These are phyloP conservation scores for Scaptomyza polygonia DNA, from an alignment of 2,888 invertebrate genomes.

Conservation along the genomic window DNA sequence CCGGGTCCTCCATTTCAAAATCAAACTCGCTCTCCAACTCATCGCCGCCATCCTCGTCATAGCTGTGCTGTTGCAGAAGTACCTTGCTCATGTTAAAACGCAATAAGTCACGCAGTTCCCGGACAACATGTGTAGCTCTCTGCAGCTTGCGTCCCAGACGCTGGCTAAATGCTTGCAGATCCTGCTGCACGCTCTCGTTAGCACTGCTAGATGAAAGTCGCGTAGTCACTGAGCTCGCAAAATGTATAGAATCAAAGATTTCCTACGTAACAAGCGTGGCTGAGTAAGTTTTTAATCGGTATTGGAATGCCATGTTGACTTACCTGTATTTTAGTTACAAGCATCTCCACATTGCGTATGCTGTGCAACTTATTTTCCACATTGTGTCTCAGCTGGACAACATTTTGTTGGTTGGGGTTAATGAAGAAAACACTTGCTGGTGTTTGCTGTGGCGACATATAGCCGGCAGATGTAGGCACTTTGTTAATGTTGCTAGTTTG, in stretches of 20 bases:
- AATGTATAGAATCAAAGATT: constrained; percentile 83
- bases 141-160: constrained; percentile 80
- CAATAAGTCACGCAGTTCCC: constrained; percentile 78
- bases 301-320: neutral
- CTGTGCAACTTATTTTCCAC: constrained; percentile 79
- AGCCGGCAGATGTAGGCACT: constrained; percentile 76
- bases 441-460: constrained; percentile 57
- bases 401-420: constrained; percentile 80
- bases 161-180: constrained; percentile 74
- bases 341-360: constrained; percentile 83
- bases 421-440: constrained; percentile 70
- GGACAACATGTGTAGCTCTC: constrained; percentile 77
- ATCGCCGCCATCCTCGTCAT: constrained; percentile 50
- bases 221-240: constrained; percentile 49
- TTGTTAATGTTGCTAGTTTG: constrained; percentile 66
- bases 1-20: constrained; percentile 72
- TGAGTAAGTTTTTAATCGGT: fast-evolving
- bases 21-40: constrained; percentile 69
- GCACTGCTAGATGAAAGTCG: constrained; percentile 37
- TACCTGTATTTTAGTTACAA: constrained; percentile 83
- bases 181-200: constrained; percentile 60
- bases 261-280: constrained; percentile 64
- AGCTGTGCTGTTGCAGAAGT: constrained; percentile 58
- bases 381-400: constrained; percentile 77
- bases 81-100: constrained; percentile 77